Evolutionary conservation across 35 echinoderm and acorn worm genomes (phyloP).

Genomic region (Heliocidaris erythrogramma): DNA sequence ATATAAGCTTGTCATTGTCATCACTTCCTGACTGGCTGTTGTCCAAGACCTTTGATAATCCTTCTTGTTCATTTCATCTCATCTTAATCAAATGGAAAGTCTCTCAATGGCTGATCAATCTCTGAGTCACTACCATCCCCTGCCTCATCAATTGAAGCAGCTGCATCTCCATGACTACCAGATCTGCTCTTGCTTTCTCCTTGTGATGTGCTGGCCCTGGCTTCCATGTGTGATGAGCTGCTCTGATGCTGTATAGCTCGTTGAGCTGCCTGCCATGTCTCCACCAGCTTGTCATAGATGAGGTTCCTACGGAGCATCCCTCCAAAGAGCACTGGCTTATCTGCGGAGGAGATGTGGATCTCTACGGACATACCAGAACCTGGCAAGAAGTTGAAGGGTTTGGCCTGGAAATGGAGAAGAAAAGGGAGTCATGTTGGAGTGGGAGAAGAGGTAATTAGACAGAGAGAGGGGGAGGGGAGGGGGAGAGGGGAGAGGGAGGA

Average conservation of each 20-base stretch:
- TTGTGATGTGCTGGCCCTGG: background rate
- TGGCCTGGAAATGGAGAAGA: slow-evolving; percentile 62
- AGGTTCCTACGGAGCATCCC: slow-evolving; percentile 72
- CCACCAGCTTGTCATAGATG: slow-evolving; percentile 55
- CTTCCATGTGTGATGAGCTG: background rate
- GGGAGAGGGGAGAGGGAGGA: no score
- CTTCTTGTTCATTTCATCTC: background rate
- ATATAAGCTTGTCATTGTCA: no score
- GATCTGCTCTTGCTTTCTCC: background rate
- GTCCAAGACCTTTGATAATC: no score
- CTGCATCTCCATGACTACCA: background rate
- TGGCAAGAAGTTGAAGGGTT: slow-evolving; percentile 83
- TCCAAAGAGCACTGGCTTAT: slow-evolving; percentile 81
- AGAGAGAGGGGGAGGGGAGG: no score
- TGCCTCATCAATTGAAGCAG: background rate
- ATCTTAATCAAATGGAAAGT: background rate
- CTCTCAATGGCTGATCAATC: background rate
- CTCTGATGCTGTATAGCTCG: background rate
- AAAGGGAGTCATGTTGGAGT: no score
- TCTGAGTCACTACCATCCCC: background rate
- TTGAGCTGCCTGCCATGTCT: slow-evolving; percentile 20
- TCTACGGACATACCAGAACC: slow-evolving; percentile 91
- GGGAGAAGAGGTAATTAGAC: no score
- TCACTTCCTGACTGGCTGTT: background rate
- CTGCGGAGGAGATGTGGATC: slow-evolving; percentile 50